Percentiles rank a stretch among this genome's conserved stretches.
These are phyloP conservation scores for Ascaphus truei DNA, from an alignment of 2,113 vertebrate genomes.

Conservation along the genomic window DNA sequence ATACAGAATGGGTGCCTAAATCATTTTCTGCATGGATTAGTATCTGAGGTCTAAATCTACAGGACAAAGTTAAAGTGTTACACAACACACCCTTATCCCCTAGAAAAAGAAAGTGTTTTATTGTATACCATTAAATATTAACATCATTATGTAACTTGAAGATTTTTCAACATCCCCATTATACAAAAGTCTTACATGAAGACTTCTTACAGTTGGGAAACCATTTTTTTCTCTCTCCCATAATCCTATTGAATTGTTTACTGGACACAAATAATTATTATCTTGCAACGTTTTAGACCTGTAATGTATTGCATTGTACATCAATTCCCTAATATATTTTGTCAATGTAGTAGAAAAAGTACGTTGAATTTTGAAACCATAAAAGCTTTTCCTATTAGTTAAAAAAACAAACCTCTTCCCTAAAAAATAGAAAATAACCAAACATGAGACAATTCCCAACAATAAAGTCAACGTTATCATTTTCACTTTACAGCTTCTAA, in stretches of 20 bases:
- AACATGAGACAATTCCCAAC: no score
- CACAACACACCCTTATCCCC: not conserved
- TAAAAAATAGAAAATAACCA: no score
- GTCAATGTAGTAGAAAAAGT: no score
- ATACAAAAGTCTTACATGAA: not conserved
- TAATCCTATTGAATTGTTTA: not conserved
- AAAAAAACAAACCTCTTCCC: no score
- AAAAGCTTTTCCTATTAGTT: no score
- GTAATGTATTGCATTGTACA: not conserved
- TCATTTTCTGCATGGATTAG: not conserved
- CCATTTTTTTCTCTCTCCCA: not conserved
- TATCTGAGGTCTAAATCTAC: not conserved
- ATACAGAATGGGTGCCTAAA: not conserved
- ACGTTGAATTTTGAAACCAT: no score
- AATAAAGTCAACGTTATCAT: no score
- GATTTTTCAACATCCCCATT: not conserved
- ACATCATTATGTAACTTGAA: not conserved
- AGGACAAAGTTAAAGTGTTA: not conserved
- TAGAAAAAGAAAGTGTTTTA: not conserved
- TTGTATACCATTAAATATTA: not conserved
- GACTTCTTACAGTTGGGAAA: not conserved
- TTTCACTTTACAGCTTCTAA: no score
- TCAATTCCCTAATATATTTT: no score
- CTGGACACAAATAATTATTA: not conserved
- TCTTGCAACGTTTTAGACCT: not conserved